These are phyloP conservation scores for Urocolius indicus DNA, from an alignment of 2,113 vertebrate species.

Conservation along the genomic window DNA sequence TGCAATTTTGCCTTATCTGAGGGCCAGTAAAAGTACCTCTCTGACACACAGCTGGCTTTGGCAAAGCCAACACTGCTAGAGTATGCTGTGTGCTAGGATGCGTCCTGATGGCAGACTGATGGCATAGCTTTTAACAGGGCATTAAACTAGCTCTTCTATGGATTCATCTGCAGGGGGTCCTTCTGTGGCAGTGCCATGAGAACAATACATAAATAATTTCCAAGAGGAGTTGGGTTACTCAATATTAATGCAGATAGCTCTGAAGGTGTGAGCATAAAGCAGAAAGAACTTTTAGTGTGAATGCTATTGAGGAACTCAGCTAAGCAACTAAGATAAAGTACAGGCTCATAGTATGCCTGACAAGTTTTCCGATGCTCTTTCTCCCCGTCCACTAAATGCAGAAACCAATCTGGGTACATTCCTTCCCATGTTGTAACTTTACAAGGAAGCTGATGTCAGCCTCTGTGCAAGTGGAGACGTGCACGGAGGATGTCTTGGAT, in stretches of 20 bases:
- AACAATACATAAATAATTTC: neutral
- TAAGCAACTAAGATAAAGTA: neutral
- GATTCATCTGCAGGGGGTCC: neutral
- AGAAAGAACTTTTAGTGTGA: neutral
- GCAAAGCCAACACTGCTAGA: neutral
- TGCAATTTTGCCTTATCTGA: neutral
- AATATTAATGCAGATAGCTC: neutral
- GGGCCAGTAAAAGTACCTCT: neutral
- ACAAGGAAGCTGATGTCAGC: neutral
- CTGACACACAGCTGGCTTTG: neutral
- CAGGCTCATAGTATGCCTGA: neutral
- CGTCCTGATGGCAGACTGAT: neutral
- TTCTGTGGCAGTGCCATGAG: neutral
- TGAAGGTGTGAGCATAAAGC: neutral
- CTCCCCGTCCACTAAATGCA: neutral
- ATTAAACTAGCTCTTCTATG: neutral
- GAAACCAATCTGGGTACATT: neutral
- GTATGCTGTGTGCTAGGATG: neutral
- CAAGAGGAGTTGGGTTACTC: neutral
- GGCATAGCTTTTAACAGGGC: neutral
- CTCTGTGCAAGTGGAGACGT: neutral
- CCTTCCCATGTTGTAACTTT: neutral
- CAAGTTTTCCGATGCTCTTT: neutral
- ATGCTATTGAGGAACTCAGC: neutral
- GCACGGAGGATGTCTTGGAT: neutral